Evolutionary conservation across 2,888 invertebrate genomes (phyloP).

Genomic region (Agrochola lychnidis): DNA sequence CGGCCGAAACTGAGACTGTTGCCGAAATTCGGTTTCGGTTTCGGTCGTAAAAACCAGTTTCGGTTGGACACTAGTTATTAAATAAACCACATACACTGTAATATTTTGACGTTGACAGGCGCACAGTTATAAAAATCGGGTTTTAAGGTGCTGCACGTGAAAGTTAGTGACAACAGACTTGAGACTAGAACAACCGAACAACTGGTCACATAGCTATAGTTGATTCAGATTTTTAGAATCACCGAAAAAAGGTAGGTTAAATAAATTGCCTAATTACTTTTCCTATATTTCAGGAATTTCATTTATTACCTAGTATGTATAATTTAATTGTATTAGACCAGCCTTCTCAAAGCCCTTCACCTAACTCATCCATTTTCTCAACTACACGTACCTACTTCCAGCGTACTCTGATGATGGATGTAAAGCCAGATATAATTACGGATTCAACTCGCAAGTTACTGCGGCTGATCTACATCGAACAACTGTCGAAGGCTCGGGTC

Average conservation of each 20-base stretch:
- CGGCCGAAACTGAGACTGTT: too few species aligned
- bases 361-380: not conserved
- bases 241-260: not conserved
- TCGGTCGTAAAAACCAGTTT: too few species aligned
- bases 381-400: constrained; percentile 52
- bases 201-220: not conserved
- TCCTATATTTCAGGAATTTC: not conserved
- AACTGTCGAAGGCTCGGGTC: constrained; percentile 79
- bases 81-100: too few species aligned
- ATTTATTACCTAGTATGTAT: not conserved
- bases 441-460: constrained; percentile 82
- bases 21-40: too few species aligned
- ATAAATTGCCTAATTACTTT: not conserved
- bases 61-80: too few species aligned
- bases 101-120: too few species aligned
- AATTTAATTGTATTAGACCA: not conserved
- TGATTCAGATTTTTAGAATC: not conserved
- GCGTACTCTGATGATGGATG: constrained; percentile 82
- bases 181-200: not conserved
- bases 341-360: not conserved
- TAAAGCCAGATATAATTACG: constrained; percentile 76
- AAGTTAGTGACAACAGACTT: not conserved
- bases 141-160: not conserved
- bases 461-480: constrained; percentile 83
- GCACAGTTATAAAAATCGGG: too few species aligned